phyloP scores from a whole-genome alignment of 2,888 invertebrate species.

The Villa cingulata region DNA sequence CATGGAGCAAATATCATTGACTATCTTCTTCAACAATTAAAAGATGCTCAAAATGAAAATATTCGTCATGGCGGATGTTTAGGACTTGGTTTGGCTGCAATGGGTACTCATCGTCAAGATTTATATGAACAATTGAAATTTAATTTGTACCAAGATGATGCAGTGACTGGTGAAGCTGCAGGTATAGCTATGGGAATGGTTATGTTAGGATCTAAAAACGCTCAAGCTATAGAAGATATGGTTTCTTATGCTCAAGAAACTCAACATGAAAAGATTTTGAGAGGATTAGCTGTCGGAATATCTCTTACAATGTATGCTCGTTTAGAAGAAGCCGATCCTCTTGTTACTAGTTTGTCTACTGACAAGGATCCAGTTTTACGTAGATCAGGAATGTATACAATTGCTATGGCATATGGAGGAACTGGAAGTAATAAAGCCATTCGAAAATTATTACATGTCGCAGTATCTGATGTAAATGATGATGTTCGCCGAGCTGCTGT shows the following conservation, averaged over 20 bases:
- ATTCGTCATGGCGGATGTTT: constrained; percentile 96
- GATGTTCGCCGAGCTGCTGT: constrained; percentile 97
- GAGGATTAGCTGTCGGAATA: constrained; percentile 94
- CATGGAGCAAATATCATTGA: constrained; percentile 94
- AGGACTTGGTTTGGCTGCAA: constrained; percentile 91
- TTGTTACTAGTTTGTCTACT: constrained; percentile 74
- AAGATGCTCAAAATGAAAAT: constrained; percentile 93
- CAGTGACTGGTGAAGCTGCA: constrained; percentile 96
- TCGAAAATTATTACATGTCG: constrained; percentile 83
- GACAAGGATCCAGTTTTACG: constrained; percentile 93
- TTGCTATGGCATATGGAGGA: constrained; percentile 97
- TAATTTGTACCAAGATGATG: constrained; percentile 96
- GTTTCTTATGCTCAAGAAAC: constrained; percentile 80
- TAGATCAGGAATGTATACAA: constrained; percentile 93
- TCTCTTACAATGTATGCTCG: constrained; percentile 94
- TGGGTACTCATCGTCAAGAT: constrained; percentile 93
- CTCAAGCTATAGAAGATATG: constrained; percentile 85
- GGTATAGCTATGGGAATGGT: constrained; percentile 99
- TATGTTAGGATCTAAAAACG: constrained; percentile 90
- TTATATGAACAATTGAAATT: constrained; percentile 94
- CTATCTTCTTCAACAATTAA: constrained; percentile 86
- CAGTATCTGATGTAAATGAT: constrained; percentile 97
- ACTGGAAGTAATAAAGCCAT: constrained; percentile 96
- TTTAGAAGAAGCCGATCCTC: constrained; percentile 88
- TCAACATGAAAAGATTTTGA: constrained; percentile 93